Evolutionary conservation across 1,140 invertebrate species (phyloP).

Genomic region (Mizuhopecten yessoensis): DNA sequence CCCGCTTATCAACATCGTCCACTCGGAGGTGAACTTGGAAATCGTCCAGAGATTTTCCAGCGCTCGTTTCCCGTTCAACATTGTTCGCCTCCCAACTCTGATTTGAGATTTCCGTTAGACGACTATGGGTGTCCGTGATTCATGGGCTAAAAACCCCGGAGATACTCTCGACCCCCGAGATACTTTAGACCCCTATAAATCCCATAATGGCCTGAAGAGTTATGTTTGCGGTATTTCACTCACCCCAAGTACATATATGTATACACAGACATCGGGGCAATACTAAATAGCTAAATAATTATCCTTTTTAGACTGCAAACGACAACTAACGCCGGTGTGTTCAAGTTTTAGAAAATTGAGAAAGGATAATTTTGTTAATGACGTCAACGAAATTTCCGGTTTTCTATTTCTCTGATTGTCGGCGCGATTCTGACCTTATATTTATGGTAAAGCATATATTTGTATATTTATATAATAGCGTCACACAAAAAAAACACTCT

Average conservation of each 20-base stretch:
- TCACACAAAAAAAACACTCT: background rate
- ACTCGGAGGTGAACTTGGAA: constrained; percentile 22
- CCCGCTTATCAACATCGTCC: constrained; percentile 36
- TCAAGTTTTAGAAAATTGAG: background rate
- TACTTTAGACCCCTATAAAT: constrained; percentile 32
- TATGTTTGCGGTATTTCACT: constrained; percentile 13
- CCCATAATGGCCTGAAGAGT: constrained; percentile 25
- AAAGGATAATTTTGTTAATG: background rate
- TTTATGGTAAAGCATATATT: background rate
- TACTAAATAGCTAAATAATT: constrained; percentile 13
- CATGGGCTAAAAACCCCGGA: constrained; percentile 31
- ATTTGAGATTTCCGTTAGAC: constrained; percentile 38
- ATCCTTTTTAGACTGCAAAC: background rate
- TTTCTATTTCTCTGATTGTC: background rate
- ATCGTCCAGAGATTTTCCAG: constrained; percentile 25
- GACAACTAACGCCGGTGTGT: background rate
- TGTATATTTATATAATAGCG: background rate
- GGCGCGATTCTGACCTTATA: background rate
- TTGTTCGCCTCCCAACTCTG: constrained; percentile 23
- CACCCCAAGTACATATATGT: background rate
- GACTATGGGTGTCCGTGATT: background rate
- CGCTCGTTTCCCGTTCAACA: constrained; percentile 36
- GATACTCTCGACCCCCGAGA: constrained; percentile 6
- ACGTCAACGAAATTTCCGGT: background rate
- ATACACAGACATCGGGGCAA: background rate